Evolutionary conservation across 2,113 vertebrate species (phyloP).

Genomic region (Cryptotis parvus): DNA sequence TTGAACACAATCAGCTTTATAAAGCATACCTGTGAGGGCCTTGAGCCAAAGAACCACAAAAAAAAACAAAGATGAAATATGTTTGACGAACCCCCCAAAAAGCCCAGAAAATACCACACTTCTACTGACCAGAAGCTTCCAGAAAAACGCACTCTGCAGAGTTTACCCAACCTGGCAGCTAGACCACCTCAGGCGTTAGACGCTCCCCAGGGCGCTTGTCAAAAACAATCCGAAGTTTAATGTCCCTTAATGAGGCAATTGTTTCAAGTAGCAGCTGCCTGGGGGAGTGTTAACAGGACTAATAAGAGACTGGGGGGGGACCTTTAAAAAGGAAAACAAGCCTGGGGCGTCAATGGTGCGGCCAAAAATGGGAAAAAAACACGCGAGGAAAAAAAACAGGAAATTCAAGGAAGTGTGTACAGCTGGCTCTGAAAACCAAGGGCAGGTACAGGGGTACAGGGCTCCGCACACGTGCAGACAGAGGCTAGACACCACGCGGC

Average conservation of each 20-base stretch:
- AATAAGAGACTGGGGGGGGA: not conserved
- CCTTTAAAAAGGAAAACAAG: not conserved
- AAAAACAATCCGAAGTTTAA: constrained; percentile 40
- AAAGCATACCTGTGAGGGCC: not conserved
- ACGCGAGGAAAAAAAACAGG: no score
- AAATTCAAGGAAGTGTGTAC: no score
- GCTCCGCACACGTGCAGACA: no score
- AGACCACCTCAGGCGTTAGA: not conserved
- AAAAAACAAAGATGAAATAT: not conserved
- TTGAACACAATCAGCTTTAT: not conserved
- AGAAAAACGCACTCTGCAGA: not conserved
- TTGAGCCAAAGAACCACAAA: not conserved
- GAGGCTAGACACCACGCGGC: no score
- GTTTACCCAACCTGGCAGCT: not conserved
- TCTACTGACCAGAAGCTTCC: not conserved
- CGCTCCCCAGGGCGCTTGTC: not conserved
- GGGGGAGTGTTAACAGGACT: not conserved
- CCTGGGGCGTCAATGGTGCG: not conserved
- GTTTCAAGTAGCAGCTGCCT: not conserved
- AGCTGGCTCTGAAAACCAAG: no score
- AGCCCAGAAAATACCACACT: not conserved
- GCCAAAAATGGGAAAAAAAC: no score
- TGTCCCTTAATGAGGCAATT: not conserved
- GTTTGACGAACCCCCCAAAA: not conserved
- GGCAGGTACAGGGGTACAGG: no score